These are phyloP conservation scores for Anser brachyrhynchus DNA, from an alignment of 2,113 vertebrate genomes.

Conservation along the genomic window DNA sequence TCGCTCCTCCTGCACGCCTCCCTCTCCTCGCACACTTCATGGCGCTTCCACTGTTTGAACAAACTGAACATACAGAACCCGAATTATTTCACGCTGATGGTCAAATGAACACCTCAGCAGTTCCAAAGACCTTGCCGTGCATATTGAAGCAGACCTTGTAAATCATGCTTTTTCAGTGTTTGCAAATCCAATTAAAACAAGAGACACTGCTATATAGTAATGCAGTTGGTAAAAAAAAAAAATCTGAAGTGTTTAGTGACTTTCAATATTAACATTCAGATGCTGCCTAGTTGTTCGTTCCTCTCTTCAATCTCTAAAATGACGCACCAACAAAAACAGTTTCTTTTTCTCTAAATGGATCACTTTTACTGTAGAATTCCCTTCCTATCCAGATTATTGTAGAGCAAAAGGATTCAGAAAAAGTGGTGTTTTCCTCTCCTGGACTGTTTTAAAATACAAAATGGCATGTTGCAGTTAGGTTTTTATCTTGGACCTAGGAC, in stretches of 20 bases:
- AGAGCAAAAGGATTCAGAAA: not conserved
- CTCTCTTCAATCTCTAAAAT: not conserved
- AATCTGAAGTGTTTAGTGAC: not conserved
- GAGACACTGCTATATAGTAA: not conserved
- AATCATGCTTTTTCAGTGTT: not conserved
- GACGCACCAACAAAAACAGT: accelerated
- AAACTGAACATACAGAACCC: accelerated
- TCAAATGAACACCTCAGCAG: not conserved
- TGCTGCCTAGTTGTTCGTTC: too few relatives aligned
- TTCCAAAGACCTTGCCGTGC: not conserved
- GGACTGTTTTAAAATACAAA: accelerated
- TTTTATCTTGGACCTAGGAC: accelerated
- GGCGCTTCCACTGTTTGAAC: not conserved
- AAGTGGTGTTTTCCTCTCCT: not conserved
- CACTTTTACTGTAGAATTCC: not conserved
- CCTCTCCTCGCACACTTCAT: accelerated
- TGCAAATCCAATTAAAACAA: constrained; percentile 33
- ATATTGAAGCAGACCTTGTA: not conserved
- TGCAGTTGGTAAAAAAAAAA: not conserved
- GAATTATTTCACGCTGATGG: not conserved
- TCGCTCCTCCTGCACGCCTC: accelerated
- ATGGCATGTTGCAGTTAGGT: accelerated
- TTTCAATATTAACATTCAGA: not conserved
- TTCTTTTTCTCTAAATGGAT: not conserved
- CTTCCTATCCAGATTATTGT: accelerated